Conservation (phyloP, 2,797 vertebrate genomes). For the Eulemur coronatus region DNA sequence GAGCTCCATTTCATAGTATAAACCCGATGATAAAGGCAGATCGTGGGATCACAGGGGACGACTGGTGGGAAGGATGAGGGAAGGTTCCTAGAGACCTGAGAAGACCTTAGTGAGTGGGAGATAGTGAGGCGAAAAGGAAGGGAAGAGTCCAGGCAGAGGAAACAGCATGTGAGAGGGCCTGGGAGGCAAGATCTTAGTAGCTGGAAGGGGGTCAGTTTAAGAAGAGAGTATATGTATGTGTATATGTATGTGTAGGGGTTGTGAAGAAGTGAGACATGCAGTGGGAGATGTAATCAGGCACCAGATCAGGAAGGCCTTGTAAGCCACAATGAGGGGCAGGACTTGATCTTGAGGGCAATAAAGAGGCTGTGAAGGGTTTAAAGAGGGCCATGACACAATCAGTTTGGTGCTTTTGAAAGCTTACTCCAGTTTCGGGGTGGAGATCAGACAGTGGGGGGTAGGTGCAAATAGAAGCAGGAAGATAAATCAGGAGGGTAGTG, state of each 20-base stretch:
- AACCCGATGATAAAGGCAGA: not conserved
- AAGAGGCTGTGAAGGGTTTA: not conserved
- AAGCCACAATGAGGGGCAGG: not conserved
- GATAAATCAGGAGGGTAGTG: not conserved
- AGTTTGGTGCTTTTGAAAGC: slow-evolving; percentile 4
- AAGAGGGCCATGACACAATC: not conserved
- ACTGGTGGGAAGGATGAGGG: not conserved
- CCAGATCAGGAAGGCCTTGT: not conserved
- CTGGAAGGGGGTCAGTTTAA: not conserved
- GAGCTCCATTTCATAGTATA: not conserved
- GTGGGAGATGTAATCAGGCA: not conserved
- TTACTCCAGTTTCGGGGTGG: not conserved
- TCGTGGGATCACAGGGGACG: not conserved
- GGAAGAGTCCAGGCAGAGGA: slow-evolving; percentile 9
- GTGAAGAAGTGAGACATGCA: not conserved
- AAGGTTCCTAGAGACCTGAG: not conserved
- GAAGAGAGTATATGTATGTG: not conserved
- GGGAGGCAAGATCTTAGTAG: not conserved
- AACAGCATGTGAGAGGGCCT: not conserved
- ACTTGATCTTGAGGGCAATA: not conserved
- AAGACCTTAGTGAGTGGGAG: not conserved
- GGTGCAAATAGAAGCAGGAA: slow-evolving; percentile 7
- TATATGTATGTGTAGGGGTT: not conserved
- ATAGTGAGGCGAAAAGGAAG: not conserved
- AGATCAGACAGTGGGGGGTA: not conserved